Evolutionary conservation across 2,888 invertebrate species (phyloP), one percentile per base, ranked within the genome.

Genomic region (Ctena decussata): DNA sequence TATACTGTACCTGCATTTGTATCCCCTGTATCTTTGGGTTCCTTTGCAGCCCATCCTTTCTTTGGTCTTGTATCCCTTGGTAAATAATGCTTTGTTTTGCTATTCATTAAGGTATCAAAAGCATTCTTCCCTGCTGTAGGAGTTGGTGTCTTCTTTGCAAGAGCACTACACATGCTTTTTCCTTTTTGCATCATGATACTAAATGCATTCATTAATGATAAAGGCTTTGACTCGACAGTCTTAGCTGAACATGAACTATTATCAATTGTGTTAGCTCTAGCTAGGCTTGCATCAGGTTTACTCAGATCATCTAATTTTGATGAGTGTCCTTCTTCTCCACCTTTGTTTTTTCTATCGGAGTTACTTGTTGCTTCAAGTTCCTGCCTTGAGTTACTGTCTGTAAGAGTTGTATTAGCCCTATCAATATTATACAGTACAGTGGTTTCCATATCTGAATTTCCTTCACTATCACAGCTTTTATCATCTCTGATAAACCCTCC

Each of bases 121-220:
- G 72, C 60, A 24, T 53, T 39, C 21, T 69, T 77, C 18, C 69
- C 49, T 44, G 27, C 44, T 24, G 18, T 35, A 77, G 78, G 8
- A 35, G 78, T 32, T 46, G 49, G 8, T n/a, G 18, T n/a, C 30
- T 21, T 8, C 37, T 46, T 74, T 60, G 21, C 24, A 27, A 60
- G 60, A 18, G 3, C 30, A 1, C 30, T 2, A 60, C 12, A 37
- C n/a, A 60, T 39, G 21, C 60, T 60, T 60, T 75, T 75, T 1
- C 41, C 41, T 24, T 75, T 60, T 49, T 57, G 27, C 75, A 75
- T 75, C n/a, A 75, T 21, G 32, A 75, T 15, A 39, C 60, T 57
- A 35, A 75, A 75, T 27, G 75, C 75, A 75, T 75, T 75, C 60
- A 60, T 75, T 15, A 30, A 41, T 2, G 39, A n/a, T 21, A 24